Conservation (phyloP, 1,140 invertebrate species). For the Achatina immaculata region DNA sequence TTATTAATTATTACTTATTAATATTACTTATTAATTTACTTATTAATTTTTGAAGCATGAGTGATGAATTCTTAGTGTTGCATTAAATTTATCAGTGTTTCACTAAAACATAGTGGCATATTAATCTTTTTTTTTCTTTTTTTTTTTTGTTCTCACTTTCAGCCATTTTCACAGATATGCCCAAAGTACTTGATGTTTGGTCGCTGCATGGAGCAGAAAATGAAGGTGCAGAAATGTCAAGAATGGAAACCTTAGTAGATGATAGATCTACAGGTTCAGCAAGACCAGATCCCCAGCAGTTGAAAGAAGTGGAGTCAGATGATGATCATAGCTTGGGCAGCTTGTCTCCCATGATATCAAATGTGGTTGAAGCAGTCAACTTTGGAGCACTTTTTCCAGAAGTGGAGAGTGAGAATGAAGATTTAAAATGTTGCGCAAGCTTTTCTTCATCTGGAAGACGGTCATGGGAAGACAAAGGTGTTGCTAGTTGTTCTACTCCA, state of each 20-base stretch:
- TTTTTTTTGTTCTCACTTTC: no score
- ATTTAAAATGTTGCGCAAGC: no score
- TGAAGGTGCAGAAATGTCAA: background rate
- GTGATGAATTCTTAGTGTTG: no score
- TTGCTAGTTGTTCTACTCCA: no score
- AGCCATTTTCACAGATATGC: background rate
- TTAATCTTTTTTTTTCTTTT: background rate
- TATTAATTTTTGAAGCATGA: no score
- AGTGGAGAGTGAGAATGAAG: background rate
- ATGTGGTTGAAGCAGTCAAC: background rate
- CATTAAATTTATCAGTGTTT: no score
- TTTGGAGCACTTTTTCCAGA: background rate
- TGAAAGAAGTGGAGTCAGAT: background rate
- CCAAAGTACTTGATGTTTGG: background rate
- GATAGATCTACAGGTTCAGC: background rate
- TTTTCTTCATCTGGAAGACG: no score
- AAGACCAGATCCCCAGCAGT: background rate
- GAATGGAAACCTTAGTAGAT: background rate
- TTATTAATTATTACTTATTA: no score
- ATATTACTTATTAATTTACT: no score
- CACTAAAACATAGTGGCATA: no score
- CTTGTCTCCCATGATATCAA: background rate
- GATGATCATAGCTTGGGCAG: background rate
- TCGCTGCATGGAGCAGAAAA: background rate
- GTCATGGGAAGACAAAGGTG: no score